Percentiles rank a stretch among this genome's conserved stretches.
Evolutionary conservation across 2,888 invertebrate genomes (phyloP).

Genomic region (Hirtodrosophila duncani): DNA sequence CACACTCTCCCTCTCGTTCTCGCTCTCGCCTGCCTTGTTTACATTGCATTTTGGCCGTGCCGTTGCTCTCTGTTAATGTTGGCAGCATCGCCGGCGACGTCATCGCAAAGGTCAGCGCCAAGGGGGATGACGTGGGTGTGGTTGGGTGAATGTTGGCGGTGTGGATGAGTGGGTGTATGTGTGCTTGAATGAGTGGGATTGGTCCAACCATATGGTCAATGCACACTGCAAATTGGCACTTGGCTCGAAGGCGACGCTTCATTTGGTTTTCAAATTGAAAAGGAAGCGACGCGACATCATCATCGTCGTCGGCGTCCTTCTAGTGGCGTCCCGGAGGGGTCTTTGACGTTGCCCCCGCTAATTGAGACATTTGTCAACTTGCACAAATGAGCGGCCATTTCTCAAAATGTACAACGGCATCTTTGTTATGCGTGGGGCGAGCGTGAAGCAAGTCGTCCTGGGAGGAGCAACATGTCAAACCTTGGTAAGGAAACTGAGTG

Average conservation of each 20-base stretch:
- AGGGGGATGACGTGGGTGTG: constrained; percentile 2
- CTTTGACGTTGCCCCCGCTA: constrained; percentile 40
- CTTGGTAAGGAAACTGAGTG: no score
- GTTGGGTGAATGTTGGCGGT: constrained; percentile 1
- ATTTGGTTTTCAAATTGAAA: constrained; percentile 59
- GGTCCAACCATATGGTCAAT: constrained; percentile 57
- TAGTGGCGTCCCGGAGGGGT: background rate
- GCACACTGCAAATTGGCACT: constrained; percentile 53
- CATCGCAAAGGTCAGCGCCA: constrained; percentile 56
- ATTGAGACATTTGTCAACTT: constrained; percentile 66
- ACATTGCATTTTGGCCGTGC: constrained; percentile 47
- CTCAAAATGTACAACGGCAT: constrained; percentile 25
- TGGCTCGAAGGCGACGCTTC: constrained; percentile 49
- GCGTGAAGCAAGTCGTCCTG: background rate
- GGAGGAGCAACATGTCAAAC: no score
- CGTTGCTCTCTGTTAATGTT: constrained; percentile 16
- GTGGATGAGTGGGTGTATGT: constrained; percentile 5
- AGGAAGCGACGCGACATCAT: constrained; percentile 46
- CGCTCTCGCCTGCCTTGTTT: constrained; percentile 36
- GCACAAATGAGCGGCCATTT: constrained; percentile 52
- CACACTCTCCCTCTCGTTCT: background rate
- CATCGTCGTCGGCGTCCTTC: constrained; percentile 11
- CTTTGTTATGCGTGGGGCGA: no score
- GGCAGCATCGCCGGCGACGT: constrained; percentile 41
- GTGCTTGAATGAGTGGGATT: constrained; percentile 28